phyloP scores from a whole-genome alignment of 1,140 invertebrate species.

The Chironomus striatipennis region DNA sequence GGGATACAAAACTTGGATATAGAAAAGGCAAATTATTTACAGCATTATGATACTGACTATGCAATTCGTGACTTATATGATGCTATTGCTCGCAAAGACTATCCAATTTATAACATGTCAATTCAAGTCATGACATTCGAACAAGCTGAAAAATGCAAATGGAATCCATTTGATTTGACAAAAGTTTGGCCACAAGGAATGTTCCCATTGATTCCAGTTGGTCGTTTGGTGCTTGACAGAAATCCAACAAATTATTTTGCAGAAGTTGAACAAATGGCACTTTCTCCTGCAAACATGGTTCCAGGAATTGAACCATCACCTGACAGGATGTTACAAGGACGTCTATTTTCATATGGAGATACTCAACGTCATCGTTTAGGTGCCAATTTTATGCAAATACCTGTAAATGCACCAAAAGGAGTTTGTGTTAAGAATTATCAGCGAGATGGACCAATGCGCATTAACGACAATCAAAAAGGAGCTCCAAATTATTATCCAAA shows the following conservation, averaged over 20 bases:
- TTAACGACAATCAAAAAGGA: constrained; percentile 59
- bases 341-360: constrained; percentile 90
- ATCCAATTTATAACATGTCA: constrained; percentile 70
- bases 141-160: constrained; percentile 61
- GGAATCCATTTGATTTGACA: constrained; percentile 88
- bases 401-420: constrained; percentile 86
- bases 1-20: constrained; percentile 76
- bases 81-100: constrained; percentile 70
- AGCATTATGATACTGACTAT: constrained; percentile 79
- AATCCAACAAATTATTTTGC: constrained; percentile 92
- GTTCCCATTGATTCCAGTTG: constrained; percentile 85
- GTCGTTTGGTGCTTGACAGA: constrained; percentile 77
- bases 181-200: constrained; percentile 89
- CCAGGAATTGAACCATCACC: constrained; percentile 87
- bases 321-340: constrained; percentile 92
- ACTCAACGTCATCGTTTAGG: constrained; percentile 91
- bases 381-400: constrained; percentile 84
- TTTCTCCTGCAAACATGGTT: constrained; percentile 83
- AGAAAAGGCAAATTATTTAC: constrained; percentile 64
- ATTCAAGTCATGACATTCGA: constrained; percentile 71
- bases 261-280: constrained; percentile 92
- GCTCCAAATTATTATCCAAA: constrained; percentile 95
- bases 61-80: constrained; percentile 83
- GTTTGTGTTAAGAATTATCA: constrained; percentile 66
- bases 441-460: constrained; percentile 71